Evolutionary conservation across 2,888 invertebrate genomes (phyloP).

Genomic region (Trachelus tabidus): DNA sequence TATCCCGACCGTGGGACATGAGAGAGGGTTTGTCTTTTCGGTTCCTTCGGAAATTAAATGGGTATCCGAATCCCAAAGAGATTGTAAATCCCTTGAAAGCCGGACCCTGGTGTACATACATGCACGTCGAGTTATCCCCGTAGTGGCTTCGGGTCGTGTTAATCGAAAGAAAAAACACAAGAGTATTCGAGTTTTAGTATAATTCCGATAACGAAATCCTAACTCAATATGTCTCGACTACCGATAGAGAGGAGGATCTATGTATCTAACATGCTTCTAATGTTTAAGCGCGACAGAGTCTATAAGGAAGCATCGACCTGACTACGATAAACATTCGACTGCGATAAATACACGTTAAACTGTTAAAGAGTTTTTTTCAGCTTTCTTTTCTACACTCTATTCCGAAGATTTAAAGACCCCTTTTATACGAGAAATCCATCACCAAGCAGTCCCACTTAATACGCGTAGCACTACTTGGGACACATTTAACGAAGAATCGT

Average conservation of each 20-base stretch:
- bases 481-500: not conserved
- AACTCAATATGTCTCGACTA: not conserved
- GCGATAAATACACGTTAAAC: not conserved
- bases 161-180: not conserved
- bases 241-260: not conserved
- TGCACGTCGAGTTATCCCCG: not conserved
- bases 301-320: not conserved
- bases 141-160: not conserved
- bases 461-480: not conserved
- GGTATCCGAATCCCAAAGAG: constrained; percentile 5
- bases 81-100: constrained; percentile 4
- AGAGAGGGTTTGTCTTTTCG: constrained; percentile 43
- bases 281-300: not conserved
- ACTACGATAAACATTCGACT: not conserved
- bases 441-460: not conserved
- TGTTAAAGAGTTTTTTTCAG: not conserved
- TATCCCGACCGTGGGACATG: constrained; percentile 25
- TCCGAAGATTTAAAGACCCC: not conserved
- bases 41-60: constrained; percentile 53
- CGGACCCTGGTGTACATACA: not conserved
- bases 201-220: not conserved
- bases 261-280: not conserved
- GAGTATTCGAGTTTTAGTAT: not conserved
- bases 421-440: not conserved
- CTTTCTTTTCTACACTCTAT: not conserved